phyloP scores from a whole-genome alignment of 2,888 invertebrate species.

The Eutolmus rufibarbis region DNA sequence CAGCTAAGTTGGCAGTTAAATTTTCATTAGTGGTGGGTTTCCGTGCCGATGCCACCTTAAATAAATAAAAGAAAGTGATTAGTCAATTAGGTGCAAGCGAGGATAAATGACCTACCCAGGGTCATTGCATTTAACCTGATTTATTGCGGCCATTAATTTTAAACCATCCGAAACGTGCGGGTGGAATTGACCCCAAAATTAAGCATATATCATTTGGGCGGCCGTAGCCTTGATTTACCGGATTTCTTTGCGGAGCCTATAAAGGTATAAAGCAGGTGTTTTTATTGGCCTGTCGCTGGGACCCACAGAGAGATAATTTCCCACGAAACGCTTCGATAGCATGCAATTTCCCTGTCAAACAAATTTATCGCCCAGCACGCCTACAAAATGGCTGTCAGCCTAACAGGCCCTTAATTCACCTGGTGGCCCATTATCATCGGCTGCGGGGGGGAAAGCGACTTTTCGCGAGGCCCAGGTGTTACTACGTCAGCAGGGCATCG shows the following conservation, averaged over 20 bases:
- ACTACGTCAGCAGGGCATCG: background rate
- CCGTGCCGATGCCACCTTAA: background rate
- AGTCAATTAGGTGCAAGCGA: background rate
- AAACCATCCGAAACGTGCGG: background rate
- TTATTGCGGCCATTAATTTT: slow-evolving; percentile 6
- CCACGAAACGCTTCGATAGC: background rate
- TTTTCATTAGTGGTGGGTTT: background rate
- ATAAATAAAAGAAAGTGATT: background rate
- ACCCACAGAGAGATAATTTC: background rate
- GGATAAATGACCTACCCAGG: background rate
- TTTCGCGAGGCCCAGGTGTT: background rate
- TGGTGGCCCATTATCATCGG: background rate
- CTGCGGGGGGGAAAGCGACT: background rate
- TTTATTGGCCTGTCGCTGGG: background rate
- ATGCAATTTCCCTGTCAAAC: slow-evolving; percentile 1
- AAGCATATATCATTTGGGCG: background rate
- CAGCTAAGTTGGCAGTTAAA: background rate
- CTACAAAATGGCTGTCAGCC: background rate
- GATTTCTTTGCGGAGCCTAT: background rate
- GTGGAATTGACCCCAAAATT: background rate
- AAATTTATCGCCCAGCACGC: background rate
- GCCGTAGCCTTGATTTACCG: background rate
- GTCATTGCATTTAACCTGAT: background rate
- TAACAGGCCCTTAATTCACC: background rate
- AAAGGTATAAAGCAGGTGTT: background rate